phyloP scores from a whole-genome alignment of 2,113 vertebrate species.

The Catharus minimus region DNA sequence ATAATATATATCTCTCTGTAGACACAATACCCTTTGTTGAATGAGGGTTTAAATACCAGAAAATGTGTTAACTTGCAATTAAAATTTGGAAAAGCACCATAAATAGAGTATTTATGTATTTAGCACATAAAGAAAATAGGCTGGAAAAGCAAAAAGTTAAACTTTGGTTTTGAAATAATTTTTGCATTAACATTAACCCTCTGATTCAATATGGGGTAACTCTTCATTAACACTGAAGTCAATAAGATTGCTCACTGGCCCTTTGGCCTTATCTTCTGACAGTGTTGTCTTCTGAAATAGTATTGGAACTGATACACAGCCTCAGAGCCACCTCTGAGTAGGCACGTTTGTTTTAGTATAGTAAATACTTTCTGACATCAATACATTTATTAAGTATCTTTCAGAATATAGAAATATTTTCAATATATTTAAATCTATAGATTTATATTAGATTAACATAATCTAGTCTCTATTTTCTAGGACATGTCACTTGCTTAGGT shows the following conservation, averaged over 20 bases:
- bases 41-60: background rate
- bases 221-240: background rate
- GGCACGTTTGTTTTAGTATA: background rate
- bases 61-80: background rate
- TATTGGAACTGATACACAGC: background rate
- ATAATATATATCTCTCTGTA: background rate
- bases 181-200: background rate
- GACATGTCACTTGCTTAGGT: background rate
- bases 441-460: background rate
- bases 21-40: background rate
- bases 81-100: background rate
- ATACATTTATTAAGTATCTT: background rate
- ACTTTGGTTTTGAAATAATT: background rate
- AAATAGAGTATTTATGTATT: background rate
- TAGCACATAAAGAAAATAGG: background rate
- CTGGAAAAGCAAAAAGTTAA: background rate
- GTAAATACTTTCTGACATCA: slow-evolving; percentile 1
- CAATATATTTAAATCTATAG: slow-evolving; percentile 5
- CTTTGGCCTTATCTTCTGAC: background rate
- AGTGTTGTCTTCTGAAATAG: background rate
- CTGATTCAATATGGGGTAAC: background rate
- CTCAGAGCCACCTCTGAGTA: background rate
- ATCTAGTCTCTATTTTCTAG: background rate
- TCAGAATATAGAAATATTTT: background rate
- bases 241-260: rapidly evolving